These are phyloP conservation scores for Sebastes elongatus DNA, from an alignment of 2,797 vertebrate species.

Conservation along the genomic window DNA sequence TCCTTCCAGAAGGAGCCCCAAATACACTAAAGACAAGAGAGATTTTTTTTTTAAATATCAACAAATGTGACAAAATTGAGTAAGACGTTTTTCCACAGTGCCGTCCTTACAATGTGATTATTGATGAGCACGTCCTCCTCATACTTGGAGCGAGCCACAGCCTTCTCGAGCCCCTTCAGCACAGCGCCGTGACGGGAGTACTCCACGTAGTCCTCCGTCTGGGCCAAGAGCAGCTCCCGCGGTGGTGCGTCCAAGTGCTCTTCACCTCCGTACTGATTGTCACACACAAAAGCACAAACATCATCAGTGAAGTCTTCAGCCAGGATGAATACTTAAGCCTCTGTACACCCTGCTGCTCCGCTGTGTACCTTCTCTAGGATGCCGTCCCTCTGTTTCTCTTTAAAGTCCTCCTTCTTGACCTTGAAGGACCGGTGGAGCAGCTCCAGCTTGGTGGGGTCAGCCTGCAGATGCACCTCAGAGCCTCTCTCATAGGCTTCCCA, in stretches of 20 bases:
- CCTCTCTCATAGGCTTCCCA: conserved; percentile 99
- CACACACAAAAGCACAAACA: conserved; percentile 9
- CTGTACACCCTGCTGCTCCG: not conserved
- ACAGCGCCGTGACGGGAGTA: conserved; percentile 97
- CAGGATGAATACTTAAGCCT: not conserved
- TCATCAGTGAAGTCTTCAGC: not conserved
- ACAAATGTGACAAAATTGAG: not conserved
- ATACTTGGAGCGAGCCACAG: conserved; percentile 94
- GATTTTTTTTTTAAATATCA: not conserved
- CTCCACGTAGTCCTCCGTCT: conserved; percentile 97
- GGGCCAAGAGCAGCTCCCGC: conserved; percentile 92
- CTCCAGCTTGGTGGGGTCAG: conserved; percentile 97
- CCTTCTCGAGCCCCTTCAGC: conserved; percentile 96
- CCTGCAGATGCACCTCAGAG: conserved; percentile 97
- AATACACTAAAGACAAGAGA: conserved; percentile 85
- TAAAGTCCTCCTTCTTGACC: conserved; percentile 98
- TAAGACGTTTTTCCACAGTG: not conserved
- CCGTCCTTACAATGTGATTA: conserved; percentile 89
- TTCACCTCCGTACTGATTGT: conserved; percentile 92
- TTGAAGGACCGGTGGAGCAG: conserved; percentile 95
- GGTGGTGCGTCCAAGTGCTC: conserved; percentile 93
- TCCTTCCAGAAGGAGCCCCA: conserved; percentile 99
- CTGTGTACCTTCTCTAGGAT: conserved; percentile 91
- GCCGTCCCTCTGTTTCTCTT: conserved; percentile 92
- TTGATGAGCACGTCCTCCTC: conserved; percentile 95